Evolutionary conservation across 1,140 invertebrate species (phyloP), one percentile per base, ranked within the genome.

Genomic region (Eupristina koningsbergeri): DNA sequence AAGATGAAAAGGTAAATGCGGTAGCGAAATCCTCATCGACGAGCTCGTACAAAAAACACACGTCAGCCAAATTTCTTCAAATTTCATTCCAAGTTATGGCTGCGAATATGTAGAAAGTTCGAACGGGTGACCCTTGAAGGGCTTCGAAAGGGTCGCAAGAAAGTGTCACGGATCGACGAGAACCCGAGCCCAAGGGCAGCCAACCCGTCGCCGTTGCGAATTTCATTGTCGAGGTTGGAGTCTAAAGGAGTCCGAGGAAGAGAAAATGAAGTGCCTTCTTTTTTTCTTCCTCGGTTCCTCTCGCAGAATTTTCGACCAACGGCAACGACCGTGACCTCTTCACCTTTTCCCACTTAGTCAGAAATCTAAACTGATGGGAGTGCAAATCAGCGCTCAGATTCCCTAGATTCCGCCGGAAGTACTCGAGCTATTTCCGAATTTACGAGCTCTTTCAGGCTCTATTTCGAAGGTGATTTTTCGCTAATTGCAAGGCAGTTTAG

Each of bases 201-300:
- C 76, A 58, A 15, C 17, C 41, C 13, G 45, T 22, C 77, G 39
- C 26, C 58, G 34, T 50, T 13, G 63, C 64, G 69, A 80, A 73
- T 85, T 85, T 81, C 81, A 69, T 80, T 77, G 63, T 41, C 78
- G 73, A 77, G 71, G 64, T 85, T 74, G 67, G 41, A 58, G 26
- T 19, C 58, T 6, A 29, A n/a, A n/a, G n/a, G n/a, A n/a, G n/a
- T n/a, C n/a, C n/a, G n/a, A n/a, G n/a, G n/a, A n/a, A n/a, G n/a
- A n/a, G n/a, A n/a, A n/a, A n/a, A 17, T 71, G 39, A 22, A 31
- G 36, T 74, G 53, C n/a, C 22, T 36, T 1, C 76, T 45, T 15
- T n/a, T 11, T n/a, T 41, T 34, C 7, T 58, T 41, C 9, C 63
- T 8, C 63, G 29, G 5, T 26, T 39, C 31, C 31, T 22, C 7